Base-by-base conservation (phyloP, 1,140 invertebrate species). In the Acyrthosiphon pisum region DNA sequence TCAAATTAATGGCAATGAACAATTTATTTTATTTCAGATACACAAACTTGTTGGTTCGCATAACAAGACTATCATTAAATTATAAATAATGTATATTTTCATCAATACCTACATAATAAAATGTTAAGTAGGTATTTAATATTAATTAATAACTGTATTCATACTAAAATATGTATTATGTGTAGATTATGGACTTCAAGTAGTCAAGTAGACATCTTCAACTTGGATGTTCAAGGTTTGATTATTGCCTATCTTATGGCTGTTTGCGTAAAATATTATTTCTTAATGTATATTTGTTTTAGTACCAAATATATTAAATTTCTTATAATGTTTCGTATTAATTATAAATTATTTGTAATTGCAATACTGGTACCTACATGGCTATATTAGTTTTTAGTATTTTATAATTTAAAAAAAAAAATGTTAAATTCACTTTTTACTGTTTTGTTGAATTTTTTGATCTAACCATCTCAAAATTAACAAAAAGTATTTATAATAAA, bases 1-100 rank as follows among this genome's bases (percentile, higher is more conserved):
- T 35, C 4, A 76, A 76, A 76, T 76, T 76, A 76, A n/a, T 76
- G 60, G 18, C n/a, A 76, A 76, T 76, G 9, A 76, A 6, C 14
- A n/a, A 76, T 76, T n/a, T 76, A 76, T 76, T 76, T 76, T 76
- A 76, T 76, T 76, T 76, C 60, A 76, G 60, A 30, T 76, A 76
- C 14, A n/a, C 60, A n/a, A 18, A 76, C 11, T 76, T 76, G 60
- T 76, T 76, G 60, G 60, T 76, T 6, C 6, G n/a, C 30, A 76
- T 76, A 14, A 68, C 26, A 68, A 14, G 60, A 68, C 11, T 14
- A 30, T 68, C 30, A 68, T 68, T 68, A 68, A n/a, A 68, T 30
- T 2, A n/a, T 68, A 68, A 26, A 68, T n/a, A 1, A n/a, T n/a
- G 30, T 68, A 6, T 68, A 68, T 68, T 68, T 9, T 11, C 26